These are phyloP conservation scores for Reticulitermes lucifugus DNA, from an alignment of 2,888 invertebrate species.

Conservation along the genomic window DNA sequence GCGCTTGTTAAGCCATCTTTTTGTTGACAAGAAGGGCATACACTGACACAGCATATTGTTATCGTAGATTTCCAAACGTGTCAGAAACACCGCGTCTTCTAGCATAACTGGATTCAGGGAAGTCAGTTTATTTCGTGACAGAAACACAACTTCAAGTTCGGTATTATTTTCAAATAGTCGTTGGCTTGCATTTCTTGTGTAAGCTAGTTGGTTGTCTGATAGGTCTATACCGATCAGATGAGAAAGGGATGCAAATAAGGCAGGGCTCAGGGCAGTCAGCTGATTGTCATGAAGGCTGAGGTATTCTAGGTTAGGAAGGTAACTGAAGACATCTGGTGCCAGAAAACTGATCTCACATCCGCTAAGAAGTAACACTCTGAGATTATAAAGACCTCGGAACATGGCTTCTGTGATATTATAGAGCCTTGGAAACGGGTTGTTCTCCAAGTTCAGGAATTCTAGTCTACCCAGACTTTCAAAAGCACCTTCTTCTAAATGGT, in stretches of 20 bases:
- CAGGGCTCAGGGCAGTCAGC: conserved; percentile 61
- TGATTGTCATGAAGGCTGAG: conserved; percentile 31
- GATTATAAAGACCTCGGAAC: conserved; percentile 1
- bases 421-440: conserved; percentile 65
- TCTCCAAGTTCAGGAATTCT: conserved; percentile 68
- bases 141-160: conserved; percentile 62
- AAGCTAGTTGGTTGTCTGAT: conserved; percentile 66
- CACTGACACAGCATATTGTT: conserved; percentile 72
- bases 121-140: conserved; percentile 69
- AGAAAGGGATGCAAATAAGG: conserved; percentile 64
- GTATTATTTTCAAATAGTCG: conserved; percentile 66
- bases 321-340: not conserved
- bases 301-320: conserved; percentile 11
- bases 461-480: conserved; percentile 65
- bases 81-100: conserved; percentile 66
- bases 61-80: conserved; percentile 65
- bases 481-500: conserved; percentile 65
- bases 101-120: conserved; percentile 70
- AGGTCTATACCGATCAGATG: conserved; percentile 66
- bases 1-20: conserved; percentile 30
- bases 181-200: conserved; percentile 65
- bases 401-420: not conserved
- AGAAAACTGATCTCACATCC: not conserved
- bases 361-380: conserved; percentile 2
- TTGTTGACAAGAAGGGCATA: conserved; percentile 61